Conservation (phyloP, 1,140 invertebrate genomes). For the Polypedilum vanderplanki region DNA sequence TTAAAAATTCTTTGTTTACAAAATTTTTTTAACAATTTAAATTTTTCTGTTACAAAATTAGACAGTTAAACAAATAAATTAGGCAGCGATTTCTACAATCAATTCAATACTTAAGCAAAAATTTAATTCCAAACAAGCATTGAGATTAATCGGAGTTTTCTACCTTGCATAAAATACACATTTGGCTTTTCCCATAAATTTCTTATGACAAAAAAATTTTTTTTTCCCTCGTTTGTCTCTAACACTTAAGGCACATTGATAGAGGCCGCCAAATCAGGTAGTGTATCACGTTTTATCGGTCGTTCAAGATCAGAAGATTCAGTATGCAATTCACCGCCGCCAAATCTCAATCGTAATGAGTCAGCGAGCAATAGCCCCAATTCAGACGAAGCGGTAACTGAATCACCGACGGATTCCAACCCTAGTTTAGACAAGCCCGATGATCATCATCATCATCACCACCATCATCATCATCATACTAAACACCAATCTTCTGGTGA, state of each 20-base stretch:
- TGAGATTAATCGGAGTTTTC: no score
- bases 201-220: constrained; percentile 36
- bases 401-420: constrained; percentile 46
- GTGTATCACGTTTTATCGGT: constrained; percentile 66
- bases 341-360: constrained; percentile 31
- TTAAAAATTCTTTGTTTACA: no score
- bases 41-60: no score
- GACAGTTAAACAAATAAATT: no score
- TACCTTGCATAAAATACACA: no score
- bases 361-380: constrained; percentile 40
- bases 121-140: no score
- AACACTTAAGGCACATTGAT: constrained; percentile 61
- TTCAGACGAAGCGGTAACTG: constrained; percentile 42
- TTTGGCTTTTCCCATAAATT: not conserved
- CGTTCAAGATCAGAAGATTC: constrained; percentile 73
- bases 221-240: not conserved
- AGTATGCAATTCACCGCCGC: constrained; percentile 57
- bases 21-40: no score
- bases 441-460: not conserved
- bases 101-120: no score
- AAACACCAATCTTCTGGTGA: not conserved
- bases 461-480: not conserved
- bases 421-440: constrained; percentile 42
- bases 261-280: constrained; percentile 72
- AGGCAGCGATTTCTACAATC: no score